phyloP scores from a whole-genome alignment of 2,797 vertebrate genomes.

The Acrossocheilus fasciatus region DNA sequence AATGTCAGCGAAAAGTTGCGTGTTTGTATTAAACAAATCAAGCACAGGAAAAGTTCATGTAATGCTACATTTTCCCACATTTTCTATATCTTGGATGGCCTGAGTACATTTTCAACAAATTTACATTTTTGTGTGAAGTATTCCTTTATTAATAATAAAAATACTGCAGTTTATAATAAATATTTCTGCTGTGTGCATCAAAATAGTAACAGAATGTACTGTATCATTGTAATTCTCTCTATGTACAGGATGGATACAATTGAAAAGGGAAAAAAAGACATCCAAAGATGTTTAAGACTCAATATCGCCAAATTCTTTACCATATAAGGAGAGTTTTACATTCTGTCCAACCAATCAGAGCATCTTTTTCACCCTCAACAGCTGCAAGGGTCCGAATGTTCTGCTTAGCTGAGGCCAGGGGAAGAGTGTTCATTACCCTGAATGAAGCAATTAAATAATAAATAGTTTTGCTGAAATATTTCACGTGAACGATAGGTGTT shows the following conservation, averaged over 20 bases:
- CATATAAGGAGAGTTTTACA: slow-evolving; percentile 53
- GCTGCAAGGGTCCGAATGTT: slow-evolving; percentile 47
- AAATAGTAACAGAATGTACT: background rate
- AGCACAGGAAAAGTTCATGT: background rate
- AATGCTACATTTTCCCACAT: background rate
- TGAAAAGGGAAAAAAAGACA: background rate
- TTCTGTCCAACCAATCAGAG: slow-evolving; percentile 61
- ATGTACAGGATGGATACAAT: background rate
- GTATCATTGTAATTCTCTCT: background rate
- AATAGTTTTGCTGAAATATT: background rate
- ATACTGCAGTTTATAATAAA: no score
- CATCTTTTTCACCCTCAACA: slow-evolving; percentile 53
- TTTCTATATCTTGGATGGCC: background rate
- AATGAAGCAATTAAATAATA: background rate
- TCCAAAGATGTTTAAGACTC: background rate
- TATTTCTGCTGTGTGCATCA: background rate
- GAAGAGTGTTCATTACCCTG: slow-evolving; percentile 31
- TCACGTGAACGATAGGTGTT: background rate
- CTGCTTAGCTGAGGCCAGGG: slow-evolving; percentile 29
- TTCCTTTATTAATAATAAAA: background rate
- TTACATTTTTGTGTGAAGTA: background rate
- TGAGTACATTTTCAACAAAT: background rate
- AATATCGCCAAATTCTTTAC: slow-evolving; percentile 10
- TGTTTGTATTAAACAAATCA: background rate
- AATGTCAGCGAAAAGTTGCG: background rate